phyloP scores from a whole-genome alignment of 2,113 vertebrate species.

The Petrocephalus zakoni region DNA sequence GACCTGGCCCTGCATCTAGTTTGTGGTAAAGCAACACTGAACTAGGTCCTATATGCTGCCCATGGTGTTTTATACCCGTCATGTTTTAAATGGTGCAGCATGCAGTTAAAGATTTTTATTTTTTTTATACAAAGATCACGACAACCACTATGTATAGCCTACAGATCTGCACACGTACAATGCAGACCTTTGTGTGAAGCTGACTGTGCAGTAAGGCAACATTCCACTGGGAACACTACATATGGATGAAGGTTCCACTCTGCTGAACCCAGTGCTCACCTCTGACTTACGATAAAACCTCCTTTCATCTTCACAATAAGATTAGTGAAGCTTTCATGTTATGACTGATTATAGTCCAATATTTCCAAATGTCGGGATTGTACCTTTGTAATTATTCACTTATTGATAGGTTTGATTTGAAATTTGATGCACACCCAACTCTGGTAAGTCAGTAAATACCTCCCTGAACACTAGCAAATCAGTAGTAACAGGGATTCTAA shows the following conservation, averaged over 20 bases:
- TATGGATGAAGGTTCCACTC: neutral
- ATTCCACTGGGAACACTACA: neutral
- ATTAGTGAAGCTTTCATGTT: constrained; percentile 8
- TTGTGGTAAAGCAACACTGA: neutral
- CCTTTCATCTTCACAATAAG: constrained; percentile 14
- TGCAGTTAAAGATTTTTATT: neutral
- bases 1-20: neutral
- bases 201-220: neutral
- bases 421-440: neutral
- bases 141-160: neutral
- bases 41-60: neutral
- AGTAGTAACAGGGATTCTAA: neutral
- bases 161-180: neutral
- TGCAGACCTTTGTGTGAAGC: neutral
- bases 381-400: neutral
- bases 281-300: neutral
- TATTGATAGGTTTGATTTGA: neutral
- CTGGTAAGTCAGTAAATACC: neutral
- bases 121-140: neutral
- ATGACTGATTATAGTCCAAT: neutral
- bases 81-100: neutral
- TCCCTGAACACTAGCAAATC: neutral
- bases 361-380: neutral
- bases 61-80: neutral
- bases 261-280: constrained; percentile 7